Base-by-base conservation (phyloP, 1,140 invertebrate genomes). In the Reticulitermes speratus region DNA sequence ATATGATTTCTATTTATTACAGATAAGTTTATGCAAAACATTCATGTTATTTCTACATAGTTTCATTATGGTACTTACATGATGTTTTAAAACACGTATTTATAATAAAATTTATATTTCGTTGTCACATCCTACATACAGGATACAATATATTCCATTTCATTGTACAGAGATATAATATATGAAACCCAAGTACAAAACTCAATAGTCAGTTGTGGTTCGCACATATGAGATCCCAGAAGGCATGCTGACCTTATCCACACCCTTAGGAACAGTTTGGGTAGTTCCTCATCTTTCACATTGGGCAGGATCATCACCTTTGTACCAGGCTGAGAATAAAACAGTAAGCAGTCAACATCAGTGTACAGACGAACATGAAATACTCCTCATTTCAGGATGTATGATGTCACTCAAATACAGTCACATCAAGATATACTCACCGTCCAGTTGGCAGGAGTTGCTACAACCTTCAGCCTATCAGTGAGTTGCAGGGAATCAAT, bases 401-500 rank as follows among this genome's bases (percentile, higher is more conserved):
- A 5, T 1, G 14, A 75, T 75, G 5, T 21, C 25, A 65, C 7
- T 59, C 6, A 8, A 19, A 65, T 7, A 16, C 59, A 65, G 19
- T 0, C 21, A 65, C 59, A 23, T 14, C 82, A 23, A 14, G 55
- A 44, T 12, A 83, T 86, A 92, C 93, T 92, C 92, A 97, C 95
- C 90, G 94, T 92, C 97, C 97, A 98, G 89, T 97, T 96, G 45
- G 95, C 97, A 30, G 97, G 97, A 2, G 97, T 98, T 44, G 97
- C 94, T 88, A 97, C 92, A 82, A 94, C 93, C 88, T 95, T 95
- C 82, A 91, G 90, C 83, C 91, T 93, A 86, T 95, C 94, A 14
- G 96, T 96, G 82, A 98, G 91, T 90, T 98, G 97, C 11, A 99
- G 92, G 5, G 97, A 97, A 91, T 99, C 97, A 86, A 98, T 94